Base-by-base conservation (phyloP, 1,140 invertebrate species). In the Monomorium pharaonis region DNA sequence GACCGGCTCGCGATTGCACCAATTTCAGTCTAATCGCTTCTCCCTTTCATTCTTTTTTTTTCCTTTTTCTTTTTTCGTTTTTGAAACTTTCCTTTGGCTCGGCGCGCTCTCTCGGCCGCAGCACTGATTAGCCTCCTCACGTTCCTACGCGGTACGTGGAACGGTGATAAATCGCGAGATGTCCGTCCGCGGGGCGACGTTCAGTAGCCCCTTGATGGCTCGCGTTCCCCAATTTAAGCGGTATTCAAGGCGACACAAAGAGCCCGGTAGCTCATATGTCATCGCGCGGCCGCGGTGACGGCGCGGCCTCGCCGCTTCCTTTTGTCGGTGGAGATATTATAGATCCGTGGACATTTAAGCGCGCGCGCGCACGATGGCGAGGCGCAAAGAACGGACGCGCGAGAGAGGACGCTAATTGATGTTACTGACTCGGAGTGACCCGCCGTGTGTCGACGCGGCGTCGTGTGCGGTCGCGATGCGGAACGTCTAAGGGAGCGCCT, bases 171-270 rank as follows among this genome's bases (percentile, higher is more conserved):
- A 93, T 92, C 86, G 91, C 85, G 30, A 76, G n/a, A n/a, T n/a
- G n/a, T n/a, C n/a, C 70, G 70, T 87, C 77, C 77, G 83, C 77
- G 60, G 47, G 62, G 63, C 72, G 88, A 88, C 85, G 86, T 88
- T 92, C 87, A 88, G 93, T 94, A 92, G 92, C 90, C 37, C 67
- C 60, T 65, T 76, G 88, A 90, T 76, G 88, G 85, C 86, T 86
- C 89, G 78, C 78, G 87, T 88, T 90, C 77, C 90, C 89, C 92
- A 94, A 94, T 94, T 94, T 94, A 92, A 94, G 92, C 67, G 91
- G 92, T 93, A 94, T 94, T 94, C 94, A 94, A 89, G 65, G 86
- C 84, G 91, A 89, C 92, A 94, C 94, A 94, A 94, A 93, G 93
- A 86, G 54, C 60, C 58, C 91, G 90, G 92, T 94, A 93, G 93